phyloP scores from a whole-genome alignment of 2,888 invertebrate genomes.

The Cosmia pyralina region DNA sequence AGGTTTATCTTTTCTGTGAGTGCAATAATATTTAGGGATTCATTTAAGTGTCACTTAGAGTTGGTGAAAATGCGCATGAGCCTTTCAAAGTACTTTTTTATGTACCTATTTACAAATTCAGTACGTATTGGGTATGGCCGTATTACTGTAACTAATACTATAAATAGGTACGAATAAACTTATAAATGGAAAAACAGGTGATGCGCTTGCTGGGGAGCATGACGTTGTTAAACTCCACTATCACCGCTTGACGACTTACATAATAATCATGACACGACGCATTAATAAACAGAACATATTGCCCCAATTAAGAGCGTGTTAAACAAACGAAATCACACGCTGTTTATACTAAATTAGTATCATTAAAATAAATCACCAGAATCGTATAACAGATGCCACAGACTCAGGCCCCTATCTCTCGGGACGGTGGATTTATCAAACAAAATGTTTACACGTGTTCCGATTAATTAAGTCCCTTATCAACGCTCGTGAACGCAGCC shows the following conservation, averaged over 20 bases:
- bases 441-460: constrained; percentile 86
- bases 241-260: constrained; percentile 29
- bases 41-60: too few relatives aligned
- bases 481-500: constrained; percentile 77
- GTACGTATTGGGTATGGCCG: too few relatives aligned
- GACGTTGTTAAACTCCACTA: constrained; percentile 1
- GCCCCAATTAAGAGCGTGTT: constrained; percentile 78
- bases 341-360: constrained; percentile 81
- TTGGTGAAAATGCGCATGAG: too few relatives aligned
- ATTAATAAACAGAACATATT: constrained; percentile 72
- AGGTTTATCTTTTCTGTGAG: too few relatives aligned
- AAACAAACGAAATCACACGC: constrained; percentile 76
- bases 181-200: too few relatives aligned
- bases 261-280: constrained; percentile 51
- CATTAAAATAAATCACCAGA: constrained; percentile 84
- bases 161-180: too few relatives aligned
- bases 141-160: too few relatives aligned
- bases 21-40: too few relatives aligned
- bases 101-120: too few relatives aligned
- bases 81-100: too few relatives aligned
- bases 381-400: constrained; percentile 77
- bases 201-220: too few relatives aligned
- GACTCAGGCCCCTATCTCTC: constrained; percentile 69
- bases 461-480: constrained; percentile 85
- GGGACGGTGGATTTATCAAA: constrained; percentile 81